phyloP scores from a whole-genome alignment of 2,888 invertebrate genomes.

The Amblyteles armatorius region DNA sequence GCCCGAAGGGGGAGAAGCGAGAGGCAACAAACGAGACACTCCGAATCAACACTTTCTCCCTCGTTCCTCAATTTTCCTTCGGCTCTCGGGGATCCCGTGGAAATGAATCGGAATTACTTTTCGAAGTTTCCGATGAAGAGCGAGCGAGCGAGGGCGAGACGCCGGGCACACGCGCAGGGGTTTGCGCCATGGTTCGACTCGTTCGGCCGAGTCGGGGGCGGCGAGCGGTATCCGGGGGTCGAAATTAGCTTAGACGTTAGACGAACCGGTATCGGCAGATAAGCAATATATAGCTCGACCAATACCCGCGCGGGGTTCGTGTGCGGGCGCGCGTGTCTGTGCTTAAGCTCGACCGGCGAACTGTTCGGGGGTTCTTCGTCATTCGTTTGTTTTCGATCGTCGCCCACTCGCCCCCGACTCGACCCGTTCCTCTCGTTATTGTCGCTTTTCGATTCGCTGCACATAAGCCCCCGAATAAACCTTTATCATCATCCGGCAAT shows the following conservation, averaged over 20 bases:
- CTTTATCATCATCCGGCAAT: conserved; percentile 53
- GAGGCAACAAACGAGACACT: conserved; percentile 38
- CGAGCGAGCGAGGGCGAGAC: conserved; percentile 10
- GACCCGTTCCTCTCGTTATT: conserved; percentile 42
- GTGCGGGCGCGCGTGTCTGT: not conserved
- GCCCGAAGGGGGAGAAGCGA: conserved; percentile 1
- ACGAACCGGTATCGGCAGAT: conserved; percentile 73
- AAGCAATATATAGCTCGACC: conserved; percentile 68
- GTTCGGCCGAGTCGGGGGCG: conserved; percentile 2
- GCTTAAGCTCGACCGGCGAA: conserved; percentile 10
- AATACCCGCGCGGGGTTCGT: not conserved
- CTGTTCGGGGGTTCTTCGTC: conserved; percentile 32
- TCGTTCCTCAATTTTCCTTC: conserved; percentile 21
- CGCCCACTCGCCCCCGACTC: conserved; percentile 12
- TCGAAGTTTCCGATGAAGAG: conserved; percentile 74
- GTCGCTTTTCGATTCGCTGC: conserved; percentile 55
- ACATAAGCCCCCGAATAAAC: conserved; percentile 50
- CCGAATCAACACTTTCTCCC: conserved; percentile 36
- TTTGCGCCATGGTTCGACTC: conserved; percentile 24
- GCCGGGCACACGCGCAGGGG: conserved; percentile 34
- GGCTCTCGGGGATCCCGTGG: conserved; percentile 65
- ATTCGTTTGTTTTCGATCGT: conserved; percentile 57
- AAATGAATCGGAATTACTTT: conserved; percentile 78
- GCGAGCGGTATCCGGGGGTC: conserved; percentile 57
- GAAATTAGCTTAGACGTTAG: conserved; percentile 77